phyloP scores from a whole-genome alignment of 2,797 vertebrate genomes.

The Macrochelys suwanniensis region DNA sequence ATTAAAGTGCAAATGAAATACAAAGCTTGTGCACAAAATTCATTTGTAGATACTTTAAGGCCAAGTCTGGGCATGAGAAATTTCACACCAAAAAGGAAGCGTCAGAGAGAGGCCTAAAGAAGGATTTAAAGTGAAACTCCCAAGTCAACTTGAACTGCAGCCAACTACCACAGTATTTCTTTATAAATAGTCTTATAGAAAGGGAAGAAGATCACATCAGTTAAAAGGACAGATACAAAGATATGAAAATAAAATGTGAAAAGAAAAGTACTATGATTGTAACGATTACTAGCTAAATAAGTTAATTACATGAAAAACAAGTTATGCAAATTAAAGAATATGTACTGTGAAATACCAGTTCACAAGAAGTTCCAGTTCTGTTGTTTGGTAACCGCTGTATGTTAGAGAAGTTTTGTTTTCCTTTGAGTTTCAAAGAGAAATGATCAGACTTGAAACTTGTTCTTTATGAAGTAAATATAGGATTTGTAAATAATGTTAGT shows the following conservation, averaged over 20 bases:
- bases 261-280: not conserved
- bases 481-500: not conserved
- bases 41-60: constrained; percentile 1
- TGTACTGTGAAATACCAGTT: not conserved
- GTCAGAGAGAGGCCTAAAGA: not conserved
- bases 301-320: not conserved
- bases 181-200: not conserved
- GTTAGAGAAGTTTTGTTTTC: not conserved
- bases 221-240: not conserved
- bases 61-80: constrained; percentile 26
- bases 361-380: not conserved
- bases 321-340: not conserved
- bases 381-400: not conserved
- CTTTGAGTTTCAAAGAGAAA: not conserved
- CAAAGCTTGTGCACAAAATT: constrained; percentile 6
- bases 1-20: not conserved
- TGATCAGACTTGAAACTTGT: not conserved
- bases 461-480: not conserved
- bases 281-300: not conserved
- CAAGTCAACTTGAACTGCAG: not conserved
- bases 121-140: constrained; percentile 14
- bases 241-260: not conserved
- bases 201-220: not conserved
- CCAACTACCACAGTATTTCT: not conserved
- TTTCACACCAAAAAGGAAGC: not conserved